A percentile compares a stretch with the other conserved stretches of the same genome.
Evolutionary conservation across 1,140 invertebrate genomes (phyloP).

Genomic region (Acromyrmex heyeri): DNA sequence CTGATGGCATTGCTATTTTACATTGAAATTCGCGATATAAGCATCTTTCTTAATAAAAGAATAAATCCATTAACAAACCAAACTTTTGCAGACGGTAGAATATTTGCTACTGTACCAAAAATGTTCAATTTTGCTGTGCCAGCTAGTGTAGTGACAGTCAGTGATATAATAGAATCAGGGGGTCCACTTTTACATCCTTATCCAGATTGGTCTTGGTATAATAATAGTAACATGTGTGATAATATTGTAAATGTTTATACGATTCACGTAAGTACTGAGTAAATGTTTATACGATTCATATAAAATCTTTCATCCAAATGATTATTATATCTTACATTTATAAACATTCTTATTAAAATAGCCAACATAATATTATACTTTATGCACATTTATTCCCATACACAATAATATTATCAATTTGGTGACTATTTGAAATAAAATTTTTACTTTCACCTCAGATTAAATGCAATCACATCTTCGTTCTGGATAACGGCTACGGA

Average conservation of each 20-base stretch:
- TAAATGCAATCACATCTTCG: too few species aligned
- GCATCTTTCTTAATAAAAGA: neutral
- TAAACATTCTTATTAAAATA: too few species aligned
- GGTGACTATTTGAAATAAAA: too few species aligned
- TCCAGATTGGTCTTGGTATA: conserved; percentile 35
- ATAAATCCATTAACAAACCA: neutral
- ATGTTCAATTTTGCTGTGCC: neutral
- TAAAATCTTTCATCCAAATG: too few species aligned
- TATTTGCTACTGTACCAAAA: conserved; percentile 1
- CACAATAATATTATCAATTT: too few species aligned
- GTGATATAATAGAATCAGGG: neutral
- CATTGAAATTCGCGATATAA: neutral
- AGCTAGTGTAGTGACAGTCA: conserved; percentile 1
- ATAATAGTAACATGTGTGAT: neutral
- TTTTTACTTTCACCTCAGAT: too few species aligned
- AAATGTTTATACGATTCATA: neutral
- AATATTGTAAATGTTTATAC: neutral
- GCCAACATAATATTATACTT: too few species aligned
- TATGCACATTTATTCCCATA: too few species aligned
- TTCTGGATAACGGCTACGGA: too few species aligned
- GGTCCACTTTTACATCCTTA: conserved; percentile 30
- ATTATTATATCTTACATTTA: too few species aligned
- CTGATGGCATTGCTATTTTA: neutral
- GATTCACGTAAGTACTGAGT: neutral
- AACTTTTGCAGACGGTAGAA: conserved; percentile 11